Base-by-base conservation (phyloP, 2,113 vertebrate species). In the Scopus umbretta region DNA sequence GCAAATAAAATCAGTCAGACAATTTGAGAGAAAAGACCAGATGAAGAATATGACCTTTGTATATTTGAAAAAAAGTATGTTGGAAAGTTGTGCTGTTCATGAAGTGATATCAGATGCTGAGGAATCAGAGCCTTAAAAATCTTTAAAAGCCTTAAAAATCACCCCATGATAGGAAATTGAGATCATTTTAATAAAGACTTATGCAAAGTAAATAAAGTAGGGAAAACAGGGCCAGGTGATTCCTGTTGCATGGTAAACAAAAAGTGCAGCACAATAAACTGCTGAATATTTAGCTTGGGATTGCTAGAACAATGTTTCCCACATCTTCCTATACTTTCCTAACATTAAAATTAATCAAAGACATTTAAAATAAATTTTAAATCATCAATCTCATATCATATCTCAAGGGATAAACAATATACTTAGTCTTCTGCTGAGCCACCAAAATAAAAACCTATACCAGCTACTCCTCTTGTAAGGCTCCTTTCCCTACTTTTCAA, bases 91-190 rank as follows among this genome's bases (percentile, higher is more conserved):
- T 6, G 38, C 40, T 62, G 19, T 52, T 80, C 67, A 19, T 2
- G 11, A 95, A 96, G 66, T 53, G 34, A 52, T 94, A 92, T 96
- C 68, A 73, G 63, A 96, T 93, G 79, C 91, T 74, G 34, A 82
- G 49, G n/a, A 96, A 89, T 30, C 30, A 84, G 55, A 91, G 8
- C 16, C 29, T 74, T 73, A 74, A 59, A 95, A 73, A 65, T 72
- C 80, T 84, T 80, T 56, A 21, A 68, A 80, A 86, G 20, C 7
- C 43, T 62, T 87, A 47, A 72, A 68, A 62, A 40, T 36, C 38
- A 29, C 5, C 23, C n/a, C 40, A 61, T 2, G 0, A 53, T 53
- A 58, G 55, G 38, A 83, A 62, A 30, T 8, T 2, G 40, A 49
- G 17, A 56, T 62, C 4, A 65, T 58, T 81, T 90, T 70, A 70